Evolutionary conservation across 2,797 vertebrate species (phyloP), one percentile per base, ranked within the genome.

Genomic region (Eupleurogrammus muticus): DNA sequence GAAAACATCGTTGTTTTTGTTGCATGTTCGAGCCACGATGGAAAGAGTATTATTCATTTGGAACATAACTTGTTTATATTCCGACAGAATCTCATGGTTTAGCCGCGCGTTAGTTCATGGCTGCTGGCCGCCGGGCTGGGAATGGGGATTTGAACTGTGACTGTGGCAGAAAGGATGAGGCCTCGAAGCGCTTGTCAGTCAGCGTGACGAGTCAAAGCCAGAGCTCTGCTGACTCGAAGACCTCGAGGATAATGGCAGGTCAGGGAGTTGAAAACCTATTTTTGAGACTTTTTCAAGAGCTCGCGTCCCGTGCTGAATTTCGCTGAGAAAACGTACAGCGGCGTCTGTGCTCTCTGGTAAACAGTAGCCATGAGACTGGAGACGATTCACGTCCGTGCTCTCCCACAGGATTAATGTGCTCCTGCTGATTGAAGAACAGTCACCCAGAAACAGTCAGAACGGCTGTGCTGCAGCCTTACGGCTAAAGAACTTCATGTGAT

Each of bases 11-110:
- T 74, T 74, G 52, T 82, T 90, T 87, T 84, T 84, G 82, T 83
- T 86, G 77, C 75, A 62, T 34, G 70, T 70, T 59, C 9, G 55
- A 70, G 64, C 66, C 7, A 13, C 56, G 73, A 82, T 70, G 70
- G 68, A 76, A 80, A 78, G 77, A 77, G 79, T 77, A 55, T 81
- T 83, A 80, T 86, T 89, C 80, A 75, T 68, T 69, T 66, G 75
- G 67, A 81, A 77, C 66, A 79, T 85, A 69, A 84, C 76, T 70
- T 89, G 81, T 92, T 90, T 84, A 83, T 87, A 84, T 90, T 88
- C 89, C 72, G 85, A 66, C 66, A 58, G 80, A 87, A 88, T 90
- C 87, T 84, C 86, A 81, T 40, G 21, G 56, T 83, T 81, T 77
- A 73, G 70, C 73, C 77, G 70, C 53, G 32, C 84, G 75, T 75